These are phyloP conservation scores for Didymodactylos carnosus DNA, from an alignment of 2,888 invertebrate genomes.

Conservation along the genomic window DNA sequence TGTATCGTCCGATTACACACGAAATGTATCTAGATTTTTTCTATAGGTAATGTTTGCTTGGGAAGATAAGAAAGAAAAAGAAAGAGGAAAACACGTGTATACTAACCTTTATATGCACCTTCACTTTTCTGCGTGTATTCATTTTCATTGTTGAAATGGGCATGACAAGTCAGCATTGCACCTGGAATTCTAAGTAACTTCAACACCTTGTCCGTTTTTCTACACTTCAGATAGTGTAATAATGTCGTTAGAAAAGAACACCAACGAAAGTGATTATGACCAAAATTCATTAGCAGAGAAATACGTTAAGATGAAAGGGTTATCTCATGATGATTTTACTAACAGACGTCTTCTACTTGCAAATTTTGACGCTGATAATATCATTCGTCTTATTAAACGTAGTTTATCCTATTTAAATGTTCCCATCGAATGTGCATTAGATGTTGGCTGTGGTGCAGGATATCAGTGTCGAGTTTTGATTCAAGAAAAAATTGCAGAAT, in stretches of 20 bases:
- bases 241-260: background rate
- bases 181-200: no score
- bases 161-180: no score
- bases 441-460: background rate
- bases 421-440: background rate
- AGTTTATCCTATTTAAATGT: background rate
- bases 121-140: no score
- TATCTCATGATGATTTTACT: background rate
- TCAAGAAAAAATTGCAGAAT: background rate
- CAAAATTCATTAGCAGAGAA: background rate
- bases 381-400: background rate
- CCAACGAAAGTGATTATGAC: background rate
- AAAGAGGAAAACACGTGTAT: no score
- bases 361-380: background rate
- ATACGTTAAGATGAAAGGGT: background rate
- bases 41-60: no score
- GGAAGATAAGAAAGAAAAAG: no score
- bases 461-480: background rate
- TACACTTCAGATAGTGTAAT: background rate
- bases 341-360: background rate
- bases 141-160: no score
- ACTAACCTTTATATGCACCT: no score
- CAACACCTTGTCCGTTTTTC: no score
- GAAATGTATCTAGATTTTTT: no score
- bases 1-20: no score